A percentile compares a stretch with the other conserved stretches of the same genome.
phyloP scores from a whole-genome alignment of 1,140 invertebrate species.

The Brachystomella parvula region DNA sequence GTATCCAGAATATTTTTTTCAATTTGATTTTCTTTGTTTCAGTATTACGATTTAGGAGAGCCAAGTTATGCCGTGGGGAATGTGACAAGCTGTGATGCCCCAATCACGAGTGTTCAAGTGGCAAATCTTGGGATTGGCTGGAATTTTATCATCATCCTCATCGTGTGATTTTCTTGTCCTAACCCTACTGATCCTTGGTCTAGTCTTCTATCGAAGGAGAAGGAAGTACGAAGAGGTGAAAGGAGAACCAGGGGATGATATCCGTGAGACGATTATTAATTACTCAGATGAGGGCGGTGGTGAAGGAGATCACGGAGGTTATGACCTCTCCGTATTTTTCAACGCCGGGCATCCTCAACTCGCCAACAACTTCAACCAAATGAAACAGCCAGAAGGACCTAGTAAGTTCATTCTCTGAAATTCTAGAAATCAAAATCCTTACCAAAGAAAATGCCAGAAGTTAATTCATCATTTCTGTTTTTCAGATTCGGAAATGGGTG shows the following conservation, averaged over 20 bases:
- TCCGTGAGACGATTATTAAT: conserved; percentile 91
- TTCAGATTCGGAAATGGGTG: background rate
- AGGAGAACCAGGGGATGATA: conserved; percentile 87
- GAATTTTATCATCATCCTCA: conserved; percentile 73
- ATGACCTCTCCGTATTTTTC: conserved; percentile 80
- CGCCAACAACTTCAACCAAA: background rate
- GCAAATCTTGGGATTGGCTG: conserved; percentile 70
- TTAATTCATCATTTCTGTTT: background rate
- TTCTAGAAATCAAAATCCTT: background rate
- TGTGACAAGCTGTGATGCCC: conserved; percentile 56
- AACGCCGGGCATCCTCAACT: conserved; percentile 49
- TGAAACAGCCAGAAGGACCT: background rate
- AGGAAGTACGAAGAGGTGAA: conserved; percentile 71
- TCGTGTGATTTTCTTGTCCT: conserved; percentile 69
- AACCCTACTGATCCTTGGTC: conserved; percentile 70
- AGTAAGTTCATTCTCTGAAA: too few relatives aligned
- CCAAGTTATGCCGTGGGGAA: conserved; percentile 57
- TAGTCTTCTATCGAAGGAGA: conserved; percentile 68
- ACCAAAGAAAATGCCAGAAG: background rate
- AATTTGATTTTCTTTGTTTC: conserved; percentile 28
- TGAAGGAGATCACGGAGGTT: conserved; percentile 86
- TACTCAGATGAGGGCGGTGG: conserved; percentile 96
- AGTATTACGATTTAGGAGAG: conserved; percentile 67
- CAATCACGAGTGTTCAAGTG: conserved; percentile 58
- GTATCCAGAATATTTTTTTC: conserved; percentile 28